phyloP scores from a whole-genome alignment of 2,797 vertebrate species.

The Propithecus perrieri region DNA sequence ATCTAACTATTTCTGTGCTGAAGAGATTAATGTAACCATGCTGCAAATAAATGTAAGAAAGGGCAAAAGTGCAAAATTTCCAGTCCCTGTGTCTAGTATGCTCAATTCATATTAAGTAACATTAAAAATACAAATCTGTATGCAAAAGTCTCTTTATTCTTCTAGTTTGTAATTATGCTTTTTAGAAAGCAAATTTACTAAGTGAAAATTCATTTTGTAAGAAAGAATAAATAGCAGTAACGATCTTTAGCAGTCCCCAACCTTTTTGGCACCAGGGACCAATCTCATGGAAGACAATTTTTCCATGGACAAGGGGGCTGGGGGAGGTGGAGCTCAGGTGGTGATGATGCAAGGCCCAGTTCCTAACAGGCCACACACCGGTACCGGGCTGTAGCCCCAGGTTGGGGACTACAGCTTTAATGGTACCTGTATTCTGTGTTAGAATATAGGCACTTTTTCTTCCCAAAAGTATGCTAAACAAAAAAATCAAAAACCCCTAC shows the following conservation, averaged over 20 bases:
- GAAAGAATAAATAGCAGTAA: background rate
- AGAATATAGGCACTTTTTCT: background rate
- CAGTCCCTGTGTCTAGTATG: background rate
- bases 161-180: background rate
- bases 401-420: background rate
- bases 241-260: background rate
- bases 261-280: too few relatives aligned
- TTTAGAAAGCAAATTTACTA: background rate
- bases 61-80: background rate
- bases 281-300: too few relatives aligned
- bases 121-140: background rate
- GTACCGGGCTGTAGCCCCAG: too few relatives aligned
- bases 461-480: background rate
- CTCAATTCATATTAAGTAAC: background rate
- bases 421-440: background rate
- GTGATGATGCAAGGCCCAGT: too few relatives aligned
- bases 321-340: too few relatives aligned
- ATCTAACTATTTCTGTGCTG: background rate
- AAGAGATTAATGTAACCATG: background rate
- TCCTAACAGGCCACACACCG: too few relatives aligned
- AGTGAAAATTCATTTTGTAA: background rate
- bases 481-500: background rate
- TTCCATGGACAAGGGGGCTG: too few relatives aligned
- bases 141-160: background rate
- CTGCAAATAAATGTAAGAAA: background rate